phyloP scores from a whole-genome alignment of 2,797 vertebrate species.

The Microctenopoma lineatum region DNA sequence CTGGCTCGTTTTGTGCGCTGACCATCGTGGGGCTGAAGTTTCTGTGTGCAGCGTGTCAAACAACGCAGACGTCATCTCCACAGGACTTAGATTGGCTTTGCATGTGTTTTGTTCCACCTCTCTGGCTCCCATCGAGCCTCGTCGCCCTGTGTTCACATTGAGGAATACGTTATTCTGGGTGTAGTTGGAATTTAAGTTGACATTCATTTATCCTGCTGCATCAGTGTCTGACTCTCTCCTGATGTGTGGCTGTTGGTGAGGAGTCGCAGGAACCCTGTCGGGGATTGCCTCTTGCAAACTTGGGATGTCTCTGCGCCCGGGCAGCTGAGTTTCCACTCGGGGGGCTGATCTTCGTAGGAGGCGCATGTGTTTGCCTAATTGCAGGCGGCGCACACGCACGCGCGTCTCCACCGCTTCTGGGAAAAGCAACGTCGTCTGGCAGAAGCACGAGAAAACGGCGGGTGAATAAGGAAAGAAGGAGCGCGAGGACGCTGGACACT shows the following conservation, averaged over 20 bases:
- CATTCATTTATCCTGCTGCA: conserved; percentile 11
- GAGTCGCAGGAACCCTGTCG: conserved; percentile 42
- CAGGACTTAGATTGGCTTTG: conserved; percentile 62
- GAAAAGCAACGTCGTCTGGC: conserved; percentile 56
- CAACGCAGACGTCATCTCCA: conserved; percentile 74
- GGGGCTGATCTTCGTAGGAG: conserved; percentile 61
- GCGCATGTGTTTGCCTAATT: conserved; percentile 59
- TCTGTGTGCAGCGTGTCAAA: conserved; percentile 73
- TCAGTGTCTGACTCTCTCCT: conserved; percentile 8
- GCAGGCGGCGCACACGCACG: conserved; percentile 62
- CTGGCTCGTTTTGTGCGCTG: conserved; percentile 31
- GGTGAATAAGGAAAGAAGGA: conserved; percentile 48
- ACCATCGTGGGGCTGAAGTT: conserved; percentile 55
- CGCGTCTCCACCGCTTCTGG: conserved; percentile 58
- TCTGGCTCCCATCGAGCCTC: conserved; percentile 37
- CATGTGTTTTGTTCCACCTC: conserved; percentile 13
- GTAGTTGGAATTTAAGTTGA: conserved; percentile 49
- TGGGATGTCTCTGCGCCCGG: conserved; percentile 63
- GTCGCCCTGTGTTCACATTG: conserved; percentile 33
- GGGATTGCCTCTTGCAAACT: conserved; percentile 70
- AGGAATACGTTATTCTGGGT: conserved; percentile 34
- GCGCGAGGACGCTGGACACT: conserved; percentile 63
- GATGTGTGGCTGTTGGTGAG: conserved; percentile 47
- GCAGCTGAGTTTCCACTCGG: conserved; percentile 60
- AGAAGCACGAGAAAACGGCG: conserved; percentile 41